A percentile compares a stretch with the other conserved stretches of the same genome.
Conservation (phyloP, 2,113 vertebrate genomes). For the Nerophis ophidion region DNA sequence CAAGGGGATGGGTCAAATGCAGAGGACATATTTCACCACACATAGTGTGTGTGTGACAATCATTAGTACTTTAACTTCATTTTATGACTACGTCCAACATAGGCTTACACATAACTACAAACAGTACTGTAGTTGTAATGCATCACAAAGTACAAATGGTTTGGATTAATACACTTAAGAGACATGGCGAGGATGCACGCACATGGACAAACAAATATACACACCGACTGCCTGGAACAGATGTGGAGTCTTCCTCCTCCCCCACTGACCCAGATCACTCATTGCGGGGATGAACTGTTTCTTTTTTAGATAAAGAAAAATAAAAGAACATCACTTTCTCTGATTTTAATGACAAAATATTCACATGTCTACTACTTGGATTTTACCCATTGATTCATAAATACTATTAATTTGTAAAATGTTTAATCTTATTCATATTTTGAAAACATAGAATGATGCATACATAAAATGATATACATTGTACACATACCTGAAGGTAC, state of each 20-base stretch:
- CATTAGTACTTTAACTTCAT: no score
- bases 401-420: no score
- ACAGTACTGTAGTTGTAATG: constrained; percentile 20
- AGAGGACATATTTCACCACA: no score
- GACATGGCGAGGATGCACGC: background rate
- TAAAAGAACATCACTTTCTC: background rate
- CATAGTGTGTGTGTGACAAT: no score
- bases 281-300: constrained; percentile 24
- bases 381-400: no score
- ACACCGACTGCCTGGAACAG: constrained; percentile 40
- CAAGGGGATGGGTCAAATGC: no score
- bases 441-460: no score
- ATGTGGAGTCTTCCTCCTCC: constrained; percentile 41
- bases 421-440: no score
- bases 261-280: constrained; percentile 58
- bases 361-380: no score
- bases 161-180: constrained; percentile 20
- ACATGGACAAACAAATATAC: constrained; percentile 3
- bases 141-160: background rate
- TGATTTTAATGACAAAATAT: no score
- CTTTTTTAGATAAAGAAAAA: background rate
- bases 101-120: constrained; percentile 21
- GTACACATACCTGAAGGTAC: no score
- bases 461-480: no score
- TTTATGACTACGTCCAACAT: background rate